Conservation (phyloP, 2,888 invertebrate species). For the Cheilosia vulpina region DNA sequence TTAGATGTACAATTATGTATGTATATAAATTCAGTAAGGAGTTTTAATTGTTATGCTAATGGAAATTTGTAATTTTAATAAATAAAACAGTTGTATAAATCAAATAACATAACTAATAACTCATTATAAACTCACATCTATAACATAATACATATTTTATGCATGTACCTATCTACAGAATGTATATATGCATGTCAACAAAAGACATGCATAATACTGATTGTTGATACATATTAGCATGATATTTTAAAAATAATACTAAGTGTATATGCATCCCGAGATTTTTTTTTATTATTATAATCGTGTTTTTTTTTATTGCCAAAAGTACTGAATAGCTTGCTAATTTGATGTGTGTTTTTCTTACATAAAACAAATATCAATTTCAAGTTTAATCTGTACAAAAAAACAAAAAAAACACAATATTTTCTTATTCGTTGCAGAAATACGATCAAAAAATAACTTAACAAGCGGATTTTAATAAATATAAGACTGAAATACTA, state of each 20-base stretch:
- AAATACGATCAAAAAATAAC: constrained; percentile 81
- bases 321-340: constrained; percentile 59
- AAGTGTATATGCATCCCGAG: constrained; percentile 62
- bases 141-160: neutral
- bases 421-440: constrained; percentile 80
- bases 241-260: constrained; percentile 22
- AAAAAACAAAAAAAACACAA: constrained; percentile 16
- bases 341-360: constrained; percentile 65
- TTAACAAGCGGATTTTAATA: constrained; percentile 83
- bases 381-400: constrained; percentile 5
- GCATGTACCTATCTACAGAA: neutral
- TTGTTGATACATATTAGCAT: constrained; percentile 39
- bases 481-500: constrained; percentile 83
- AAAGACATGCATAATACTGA: neutral
- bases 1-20: too few species aligned
- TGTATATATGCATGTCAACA: neutral
- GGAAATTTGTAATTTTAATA: constrained; percentile 23
- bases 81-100: neutral
- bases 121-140: neutral
- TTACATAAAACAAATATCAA: constrained; percentile 27
- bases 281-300: constrained; percentile 28
- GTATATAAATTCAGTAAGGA: too few species aligned
- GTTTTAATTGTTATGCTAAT: neutral
- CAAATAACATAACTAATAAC: neutral
- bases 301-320: constrained; percentile 47